Percentiles rank a stretch among this genome's conserved stretches.
These are phyloP conservation scores for Myotis davidii DNA, from an alignment of 2,113 vertebrate species.

Conservation along the genomic window DNA sequence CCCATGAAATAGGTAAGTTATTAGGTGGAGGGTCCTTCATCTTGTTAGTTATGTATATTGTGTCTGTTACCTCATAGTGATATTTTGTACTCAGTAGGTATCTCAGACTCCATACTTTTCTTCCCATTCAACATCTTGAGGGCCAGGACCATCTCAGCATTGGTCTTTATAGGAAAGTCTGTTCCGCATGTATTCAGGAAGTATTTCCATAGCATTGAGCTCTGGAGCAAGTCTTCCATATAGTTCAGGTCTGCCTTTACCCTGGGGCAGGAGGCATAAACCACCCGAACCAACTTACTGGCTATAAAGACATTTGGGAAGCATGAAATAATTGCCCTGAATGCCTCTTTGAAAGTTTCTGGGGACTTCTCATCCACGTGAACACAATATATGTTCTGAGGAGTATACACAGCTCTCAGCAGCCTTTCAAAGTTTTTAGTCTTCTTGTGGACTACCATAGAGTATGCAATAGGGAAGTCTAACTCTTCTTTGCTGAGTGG, in stretches of 20 bases:
- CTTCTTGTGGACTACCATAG: conserved; percentile 94
- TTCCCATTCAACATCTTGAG: conserved; percentile 88
- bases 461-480: conserved; percentile 91
- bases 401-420: conserved; percentile 89
- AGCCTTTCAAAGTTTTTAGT: conserved; percentile 95
- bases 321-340: conserved; percentile 88
- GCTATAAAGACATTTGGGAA: conserved; percentile 94
- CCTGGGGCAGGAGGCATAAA: conserved; percentile 93
- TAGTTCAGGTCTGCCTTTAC: conserved; percentile 96
- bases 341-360: conserved; percentile 83
- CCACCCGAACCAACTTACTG: conserved; percentile 86
- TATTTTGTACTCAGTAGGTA: conserved; percentile 81
- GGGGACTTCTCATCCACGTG: conserved; percentile 91
- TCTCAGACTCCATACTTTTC: conserved; percentile 92
- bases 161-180: conserved; percentile 96
- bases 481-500: conserved; percentile 90
- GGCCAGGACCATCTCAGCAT: conserved; percentile 87
- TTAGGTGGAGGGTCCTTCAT: conserved; percentile 86
- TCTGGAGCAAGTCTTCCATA: conserved; percentile 91
- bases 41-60: conserved; percentile 55
- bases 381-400: conserved; percentile 95
- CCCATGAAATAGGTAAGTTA: conserved; percentile 88
- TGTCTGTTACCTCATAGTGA: conserved; percentile 78
- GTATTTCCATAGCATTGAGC: conserved; percentile 89
- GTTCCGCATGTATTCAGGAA: conserved; percentile 94